These are phyloP conservation scores for Anoplius nigerrimus DNA, from an alignment of 2,888 invertebrate genomes.

Conservation along the genomic window DNA sequence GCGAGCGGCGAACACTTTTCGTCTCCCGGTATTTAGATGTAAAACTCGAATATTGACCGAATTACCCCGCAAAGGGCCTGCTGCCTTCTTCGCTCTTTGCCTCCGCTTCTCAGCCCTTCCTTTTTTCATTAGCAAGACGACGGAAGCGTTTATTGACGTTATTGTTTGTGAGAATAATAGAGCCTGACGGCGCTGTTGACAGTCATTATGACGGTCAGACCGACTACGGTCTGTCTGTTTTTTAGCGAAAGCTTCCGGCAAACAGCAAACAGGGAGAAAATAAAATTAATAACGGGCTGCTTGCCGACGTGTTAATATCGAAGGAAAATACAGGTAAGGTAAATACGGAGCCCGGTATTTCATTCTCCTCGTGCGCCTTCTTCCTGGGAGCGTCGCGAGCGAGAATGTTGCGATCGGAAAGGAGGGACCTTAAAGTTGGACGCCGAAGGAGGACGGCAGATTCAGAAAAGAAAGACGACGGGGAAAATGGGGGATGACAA, in stretches of 20 bases:
- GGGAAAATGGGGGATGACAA: conserved; percentile 19
- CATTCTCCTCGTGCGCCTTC: conserved; percentile 42
- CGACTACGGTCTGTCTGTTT: background rate
- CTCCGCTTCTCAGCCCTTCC: background rate
- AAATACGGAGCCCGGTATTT: conserved; percentile 52
- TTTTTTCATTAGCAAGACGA: too few species aligned
- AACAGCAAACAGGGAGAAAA: conserved; percentile 42
- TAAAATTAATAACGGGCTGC: conserved; percentile 57
- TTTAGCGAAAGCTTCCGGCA: conserved; percentile 23
- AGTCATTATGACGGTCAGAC: conserved; percentile 30
- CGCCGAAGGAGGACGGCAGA: background rate
- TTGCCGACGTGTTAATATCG: conserved; percentile 55
- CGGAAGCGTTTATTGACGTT: too few species aligned
- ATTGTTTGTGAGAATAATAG: too few species aligned
- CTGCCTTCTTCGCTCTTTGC: too few species aligned
- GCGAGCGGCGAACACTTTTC: too few species aligned
- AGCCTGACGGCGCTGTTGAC: conserved; percentile 7
- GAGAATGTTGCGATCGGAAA: background rate
- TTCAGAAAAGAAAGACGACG: background rate
- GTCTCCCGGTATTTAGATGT: too few species aligned
- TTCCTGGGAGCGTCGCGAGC: conserved; percentile 18
- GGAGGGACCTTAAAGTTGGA: background rate
- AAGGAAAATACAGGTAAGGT: conserved; percentile 51
- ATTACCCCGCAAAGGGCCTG: too few species aligned
- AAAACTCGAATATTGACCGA: too few species aligned